These are phyloP conservation scores for Caerostris darwini DNA, from an alignment of 1,140 invertebrate species.

Conservation along the genomic window DNA sequence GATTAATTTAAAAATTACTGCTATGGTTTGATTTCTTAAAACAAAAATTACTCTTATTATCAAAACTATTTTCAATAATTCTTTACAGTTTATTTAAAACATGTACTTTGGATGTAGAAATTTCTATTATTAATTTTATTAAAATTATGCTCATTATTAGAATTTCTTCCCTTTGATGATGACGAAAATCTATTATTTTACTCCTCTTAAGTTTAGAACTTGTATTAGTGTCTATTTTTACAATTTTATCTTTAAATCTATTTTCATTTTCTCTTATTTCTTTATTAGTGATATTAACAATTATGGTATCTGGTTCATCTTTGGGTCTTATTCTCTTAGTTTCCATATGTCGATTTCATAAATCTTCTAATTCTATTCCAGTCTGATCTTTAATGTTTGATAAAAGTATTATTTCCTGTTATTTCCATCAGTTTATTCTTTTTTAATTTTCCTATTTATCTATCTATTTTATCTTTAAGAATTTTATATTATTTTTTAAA, in stretches of 20 bases:
- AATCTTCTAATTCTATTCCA: neutral
- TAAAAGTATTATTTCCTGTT: neutral
- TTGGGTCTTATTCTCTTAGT: no score
- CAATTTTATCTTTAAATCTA: neutral
- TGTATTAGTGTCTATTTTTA: constrained; percentile 20
- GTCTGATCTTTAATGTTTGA: neutral
- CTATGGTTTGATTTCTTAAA: neutral
- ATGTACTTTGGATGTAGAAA: constrained; percentile 53
- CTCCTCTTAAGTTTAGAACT: constrained; percentile 31
- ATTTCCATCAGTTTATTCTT: neutral
- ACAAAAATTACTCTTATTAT: neutral
- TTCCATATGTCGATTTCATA: neutral
- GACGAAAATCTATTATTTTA: constrained; percentile 50
- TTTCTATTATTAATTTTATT: neutral
- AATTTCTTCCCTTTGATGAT: constrained; percentile 34
- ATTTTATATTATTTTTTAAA: neutral
- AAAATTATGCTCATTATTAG: constrained; percentile 33
- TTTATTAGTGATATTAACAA: no score
- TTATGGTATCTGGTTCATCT: no score
- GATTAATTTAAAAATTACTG: neutral
- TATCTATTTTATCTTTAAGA: neutral
- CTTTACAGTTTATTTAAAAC: constrained; percentile 32
- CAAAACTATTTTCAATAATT: constrained; percentile 33
- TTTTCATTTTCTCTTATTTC: neutral
- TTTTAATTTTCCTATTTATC: no score